phyloP scores from a whole-genome alignment of 2,113 vertebrate species.

The Oreochromis niloticus region DNA sequence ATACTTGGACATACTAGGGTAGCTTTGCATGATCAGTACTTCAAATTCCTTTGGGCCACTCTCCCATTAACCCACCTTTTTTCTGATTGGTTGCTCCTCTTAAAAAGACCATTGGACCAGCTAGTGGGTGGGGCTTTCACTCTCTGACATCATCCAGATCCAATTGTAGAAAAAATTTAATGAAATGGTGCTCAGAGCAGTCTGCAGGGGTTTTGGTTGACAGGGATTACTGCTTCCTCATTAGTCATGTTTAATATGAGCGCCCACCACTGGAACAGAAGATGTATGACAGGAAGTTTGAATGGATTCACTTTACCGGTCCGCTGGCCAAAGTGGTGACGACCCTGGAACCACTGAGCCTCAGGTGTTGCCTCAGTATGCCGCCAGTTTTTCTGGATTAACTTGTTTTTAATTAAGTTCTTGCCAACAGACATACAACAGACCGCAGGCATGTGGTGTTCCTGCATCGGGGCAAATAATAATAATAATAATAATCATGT shows the following conservation, averaged over 20 bases:
- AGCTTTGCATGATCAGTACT: neutral
- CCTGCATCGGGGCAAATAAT: neutral
- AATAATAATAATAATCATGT: neutral
- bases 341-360: neutral
- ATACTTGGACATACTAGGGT: neutral
- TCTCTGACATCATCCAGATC: neutral
- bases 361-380: neutral
- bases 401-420: neutral
- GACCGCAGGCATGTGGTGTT: fast-evolving
- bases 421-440: fast-evolving
- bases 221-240: neutral
- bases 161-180: neutral
- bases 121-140: neutral
- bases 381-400: neutral
- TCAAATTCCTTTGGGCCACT: neutral
- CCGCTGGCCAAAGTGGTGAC: neutral
- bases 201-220: neutral
- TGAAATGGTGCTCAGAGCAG: neutral
- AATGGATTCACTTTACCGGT: neutral
- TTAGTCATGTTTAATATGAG: neutral
- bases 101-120: neutral
- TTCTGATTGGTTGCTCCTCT: neutral
- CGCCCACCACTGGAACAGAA: fast-evolving
- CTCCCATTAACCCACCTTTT: neutral
- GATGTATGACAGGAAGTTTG: neutral